Base-by-base conservation (phyloP, 2,797 vertebrate species). In the Sylvia borin region DNA sequence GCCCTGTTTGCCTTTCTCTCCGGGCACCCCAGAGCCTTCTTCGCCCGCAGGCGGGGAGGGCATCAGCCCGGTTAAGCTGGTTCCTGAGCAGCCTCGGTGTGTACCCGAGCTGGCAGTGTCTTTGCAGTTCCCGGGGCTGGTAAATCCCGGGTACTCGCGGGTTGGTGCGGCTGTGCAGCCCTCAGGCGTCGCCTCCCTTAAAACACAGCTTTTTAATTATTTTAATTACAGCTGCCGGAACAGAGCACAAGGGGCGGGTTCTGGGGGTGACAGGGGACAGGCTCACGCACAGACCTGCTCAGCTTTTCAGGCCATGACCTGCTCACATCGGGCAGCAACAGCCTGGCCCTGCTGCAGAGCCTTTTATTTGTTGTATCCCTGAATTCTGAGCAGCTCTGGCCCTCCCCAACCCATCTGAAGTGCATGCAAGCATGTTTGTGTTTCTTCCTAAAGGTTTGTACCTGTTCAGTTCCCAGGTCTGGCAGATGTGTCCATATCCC, bases 401-500 rank as follows among this genome's bases (percentile, higher is more conserved):
- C 27, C 2, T 43, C 27, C 5, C 14, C 11, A 38, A 3, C 29
- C 57, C 53, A 3, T 11, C 5, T 19, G 32, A 36, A 15, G 16
- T 8, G 13, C 21, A 4, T 6, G 2, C 0, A 4, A 54, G 27
- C 29, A 36, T 34, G 5, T 25, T 54, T 29, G 16, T 27, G 1
- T 24, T 47, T 13, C 2, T 43, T 34, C 32, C 48, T 95, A 36
- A 85, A 75, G 7, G 10, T 5, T 34, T 36, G 17, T 71, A 31
- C 7, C 2, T 2, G 0, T 57, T 62, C 51, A 99, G 98, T 99
- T 99, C 95, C 98, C 99, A 95, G 99, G 98, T 10, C 98, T 99
- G 7, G 98, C 99, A 0, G 99, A 99, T 60, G 98, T 99, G 61
- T 99, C 99, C 0, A 98, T 99, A 81, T 98, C 99, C 7, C 98